Percentiles rank a stretch among this genome's conserved stretches.
These are phyloP conservation scores for Meandrusa payeni DNA, from an alignment of 2,888 invertebrate species.

Conservation along the genomic window DNA sequence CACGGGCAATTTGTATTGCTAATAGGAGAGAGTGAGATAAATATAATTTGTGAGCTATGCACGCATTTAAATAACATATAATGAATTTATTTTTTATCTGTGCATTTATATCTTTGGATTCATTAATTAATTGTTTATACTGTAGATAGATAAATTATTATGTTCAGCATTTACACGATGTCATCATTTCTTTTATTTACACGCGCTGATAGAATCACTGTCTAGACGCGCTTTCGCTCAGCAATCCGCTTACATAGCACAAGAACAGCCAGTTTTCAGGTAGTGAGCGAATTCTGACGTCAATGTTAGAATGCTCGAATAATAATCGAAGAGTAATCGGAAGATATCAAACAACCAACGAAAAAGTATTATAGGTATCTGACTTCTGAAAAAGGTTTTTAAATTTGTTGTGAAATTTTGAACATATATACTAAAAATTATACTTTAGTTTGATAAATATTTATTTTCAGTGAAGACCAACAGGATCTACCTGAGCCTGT, in stretches of 20 bases:
- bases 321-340: no score
- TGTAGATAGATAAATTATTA: neutral
- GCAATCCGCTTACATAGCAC: conserved; percentile 22
- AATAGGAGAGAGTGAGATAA: no score
- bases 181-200: conserved; percentile 12
- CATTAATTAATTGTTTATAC: neutral
- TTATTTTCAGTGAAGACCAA: conserved; percentile 51
- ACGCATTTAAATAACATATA: no score
- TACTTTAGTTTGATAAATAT: conserved; percentile 23
- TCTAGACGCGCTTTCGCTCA: conserved; percentile 18
- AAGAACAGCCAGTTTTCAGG: conserved; percentile 11
- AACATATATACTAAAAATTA: neutral
- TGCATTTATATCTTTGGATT: no score
- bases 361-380: conserved; percentile 16
- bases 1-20: no score
- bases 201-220: conserved; percentile 14
- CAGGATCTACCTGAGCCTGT: conserved; percentile 40
- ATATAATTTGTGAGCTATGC: no score
- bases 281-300: conserved; percentile 27
- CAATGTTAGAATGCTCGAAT: conserved; percentile 11
- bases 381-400: conserved; percentile 5
- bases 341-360: conserved; percentile 4
- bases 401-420: neutral
- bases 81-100: no score
- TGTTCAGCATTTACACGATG: neutral